phyloP scores from a whole-genome alignment of 1,140 invertebrate genomes.

The Philopotamus ludificatus region DNA sequence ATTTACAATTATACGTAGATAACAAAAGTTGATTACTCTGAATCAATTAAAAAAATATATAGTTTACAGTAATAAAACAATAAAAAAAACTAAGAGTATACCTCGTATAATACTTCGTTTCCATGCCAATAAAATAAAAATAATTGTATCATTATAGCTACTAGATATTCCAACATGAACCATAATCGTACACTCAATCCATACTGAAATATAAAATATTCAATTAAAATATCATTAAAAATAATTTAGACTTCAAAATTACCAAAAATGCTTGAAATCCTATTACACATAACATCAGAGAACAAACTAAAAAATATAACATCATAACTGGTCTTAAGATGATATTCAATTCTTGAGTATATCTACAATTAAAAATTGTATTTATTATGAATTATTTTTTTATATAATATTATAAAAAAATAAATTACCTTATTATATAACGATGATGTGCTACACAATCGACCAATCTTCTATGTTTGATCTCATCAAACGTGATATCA shows the following conservation, averaged over 20 bases:
- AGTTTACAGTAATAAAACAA: not conserved
- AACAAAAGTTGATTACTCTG: slow-evolving; percentile 45
- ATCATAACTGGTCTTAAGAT: slow-evolving; percentile 46
- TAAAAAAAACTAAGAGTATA: not conserved
- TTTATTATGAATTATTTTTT: slow-evolving; percentile 15
- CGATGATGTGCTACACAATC: slow-evolving; percentile 42
- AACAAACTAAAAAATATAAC: slow-evolving; percentile 45
- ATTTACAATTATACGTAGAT: slow-evolving; percentile 44
- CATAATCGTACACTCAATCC: slow-evolving; percentile 43
- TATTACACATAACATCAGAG: slow-evolving; percentile 45
- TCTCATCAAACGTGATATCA: slow-evolving; percentile 2
- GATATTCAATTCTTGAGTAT: slow-evolving; percentile 39
- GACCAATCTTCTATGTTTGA: slow-evolving; percentile 22
- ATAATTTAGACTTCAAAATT: slow-evolving; percentile 2
- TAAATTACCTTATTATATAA: slow-evolving; percentile 28
- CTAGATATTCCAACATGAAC: slow-evolving; percentile 45
- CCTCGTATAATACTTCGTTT: slow-evolving; percentile 44
- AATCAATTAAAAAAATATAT: slow-evolving; percentile 30
- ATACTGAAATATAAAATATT: slow-evolving; percentile 39
- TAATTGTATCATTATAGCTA: slow-evolving; percentile 44
- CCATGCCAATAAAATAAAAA: slow-evolving; percentile 48
- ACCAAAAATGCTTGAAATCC: slow-evolving; percentile 47
- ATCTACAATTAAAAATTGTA: slow-evolving; percentile 41
- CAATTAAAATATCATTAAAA: not conserved
- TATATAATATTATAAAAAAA: slow-evolving; percentile 16